These are phyloP conservation scores for Corvus cornix DNA, from an alignment of 2,113 vertebrate species.

Conservation along the genomic window DNA sequence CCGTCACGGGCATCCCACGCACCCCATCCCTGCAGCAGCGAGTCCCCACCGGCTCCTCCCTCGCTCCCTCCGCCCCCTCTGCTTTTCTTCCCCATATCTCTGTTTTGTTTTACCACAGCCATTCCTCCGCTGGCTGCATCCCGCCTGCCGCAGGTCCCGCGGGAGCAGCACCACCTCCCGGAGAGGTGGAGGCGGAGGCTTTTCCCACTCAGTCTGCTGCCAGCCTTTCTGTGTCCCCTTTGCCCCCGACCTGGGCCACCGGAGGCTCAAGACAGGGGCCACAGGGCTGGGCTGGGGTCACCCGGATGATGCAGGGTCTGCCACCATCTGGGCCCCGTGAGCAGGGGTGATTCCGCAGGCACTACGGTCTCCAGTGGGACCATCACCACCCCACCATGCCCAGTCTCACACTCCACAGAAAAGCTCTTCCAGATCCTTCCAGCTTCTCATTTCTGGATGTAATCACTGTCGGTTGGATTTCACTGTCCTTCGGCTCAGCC, in stretches of 20 bases:
- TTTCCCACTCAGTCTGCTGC: neutral
- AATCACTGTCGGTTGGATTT: neutral
- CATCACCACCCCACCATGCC: neutral
- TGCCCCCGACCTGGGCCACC: neutral
- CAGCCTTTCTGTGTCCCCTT: neutral
- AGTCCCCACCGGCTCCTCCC: neutral
- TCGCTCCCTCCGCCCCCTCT: neutral
- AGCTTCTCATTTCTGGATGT: neutral
- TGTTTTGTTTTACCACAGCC: too few species aligned
- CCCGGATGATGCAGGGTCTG: accelerated
- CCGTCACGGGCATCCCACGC: too few species aligned
- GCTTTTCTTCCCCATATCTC: accelerated
- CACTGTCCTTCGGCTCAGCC: neutral
- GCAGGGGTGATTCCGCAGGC: neutral
- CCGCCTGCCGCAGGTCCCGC: neutral
- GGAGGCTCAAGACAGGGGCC: neutral
- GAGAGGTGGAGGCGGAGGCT: neutral
- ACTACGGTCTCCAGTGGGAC: neutral
- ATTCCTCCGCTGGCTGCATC: too few species aligned
- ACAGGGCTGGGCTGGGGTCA: too few species aligned
- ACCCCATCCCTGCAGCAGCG: neutral
- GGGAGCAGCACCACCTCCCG: neutral
- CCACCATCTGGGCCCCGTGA: accelerated
- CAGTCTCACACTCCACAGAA: accelerated
- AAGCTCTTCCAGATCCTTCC: neutral